phyloP scores from a whole-genome alignment of 2,888 invertebrate species.

The Pherbina coryleti region DNA sequence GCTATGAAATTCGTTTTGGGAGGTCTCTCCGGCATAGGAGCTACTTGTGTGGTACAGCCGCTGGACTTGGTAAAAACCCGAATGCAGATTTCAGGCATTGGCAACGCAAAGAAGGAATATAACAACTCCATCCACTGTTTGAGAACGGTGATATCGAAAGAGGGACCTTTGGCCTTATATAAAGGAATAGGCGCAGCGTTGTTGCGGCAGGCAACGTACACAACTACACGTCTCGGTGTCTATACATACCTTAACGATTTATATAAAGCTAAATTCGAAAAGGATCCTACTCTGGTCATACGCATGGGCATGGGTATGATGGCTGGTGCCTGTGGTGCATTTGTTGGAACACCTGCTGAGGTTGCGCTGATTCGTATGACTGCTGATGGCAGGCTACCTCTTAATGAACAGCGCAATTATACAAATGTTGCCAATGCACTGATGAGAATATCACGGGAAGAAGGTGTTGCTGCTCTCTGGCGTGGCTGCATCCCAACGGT shows the following conservation, averaged over 20 bases:
- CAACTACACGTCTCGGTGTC: constrained; percentile 94
- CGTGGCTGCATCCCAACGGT: constrained; percentile 91
- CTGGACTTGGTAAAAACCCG: constrained; percentile 97
- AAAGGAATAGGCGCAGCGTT: constrained; percentile 93
- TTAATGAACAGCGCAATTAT: constrained; percentile 91
- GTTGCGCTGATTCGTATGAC: constrained; percentile 98
- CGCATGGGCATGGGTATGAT: constrained; percentile 88
- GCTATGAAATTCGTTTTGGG: constrained; percentile 83
- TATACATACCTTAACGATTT: constrained; percentile 91
- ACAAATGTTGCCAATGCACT: constrained; percentile 93
- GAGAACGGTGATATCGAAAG: constrained; percentile 83
- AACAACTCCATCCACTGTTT: constrained; percentile 86
- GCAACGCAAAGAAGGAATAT: constrained; percentile 72
- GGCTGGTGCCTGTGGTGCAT: constrained; percentile 82
- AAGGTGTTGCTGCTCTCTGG: constrained; percentile 86
- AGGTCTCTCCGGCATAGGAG: constrained; percentile 90
- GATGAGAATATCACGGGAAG: constrained; percentile 82
- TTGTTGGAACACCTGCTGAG: constrained; percentile 98
- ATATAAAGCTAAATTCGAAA: constrained; percentile 74
- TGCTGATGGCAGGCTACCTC: constrained; percentile 94
- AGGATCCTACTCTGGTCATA: constrained; percentile 82
- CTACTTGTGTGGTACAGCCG: constrained; percentile 95
- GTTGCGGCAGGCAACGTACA: constrained; percentile 96
- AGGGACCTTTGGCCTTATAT: constrained; percentile 89
- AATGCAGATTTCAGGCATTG: constrained; percentile 85